Percentiles rank a stretch among this genome's conserved stretches.
These are phyloP conservation scores for Andricus quercusramuli DNA, from an alignment of 2,888 invertebrate species.

Conservation along the genomic window DNA sequence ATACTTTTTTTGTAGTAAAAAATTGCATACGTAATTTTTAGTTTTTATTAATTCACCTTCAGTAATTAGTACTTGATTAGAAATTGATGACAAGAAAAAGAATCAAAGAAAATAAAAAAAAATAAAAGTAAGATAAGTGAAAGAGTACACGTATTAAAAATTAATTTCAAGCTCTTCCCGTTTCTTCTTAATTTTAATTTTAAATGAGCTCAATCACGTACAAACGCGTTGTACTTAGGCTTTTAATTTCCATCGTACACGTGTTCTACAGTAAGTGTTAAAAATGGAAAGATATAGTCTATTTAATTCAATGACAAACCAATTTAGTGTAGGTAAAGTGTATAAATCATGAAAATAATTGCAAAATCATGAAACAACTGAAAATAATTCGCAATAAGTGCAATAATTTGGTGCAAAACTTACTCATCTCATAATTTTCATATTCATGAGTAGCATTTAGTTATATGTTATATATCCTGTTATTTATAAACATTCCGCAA, in stretches of 20 bases:
- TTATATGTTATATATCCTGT: neutral
- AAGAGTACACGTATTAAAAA: conserved; percentile 3
- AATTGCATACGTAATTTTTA: neutral
- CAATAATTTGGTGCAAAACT: conserved; percentile 13
- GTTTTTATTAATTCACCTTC: neutral
- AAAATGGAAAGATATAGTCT: conserved; percentile 25
- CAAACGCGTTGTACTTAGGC: conserved; percentile 33
- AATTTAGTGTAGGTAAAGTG: neutral
- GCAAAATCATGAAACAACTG: neutral
- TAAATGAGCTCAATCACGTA: conserved; percentile 36
- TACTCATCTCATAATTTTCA: conserved; percentile 20
- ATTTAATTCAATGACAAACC: conserved; percentile 7
- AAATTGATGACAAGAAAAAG: neutral
- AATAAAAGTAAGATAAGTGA: neutral
- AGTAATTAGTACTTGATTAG: neutral
- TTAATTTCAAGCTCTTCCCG: conserved; percentile 6
- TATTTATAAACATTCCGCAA: conserved; percentile 8
- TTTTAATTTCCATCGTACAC: neutral
- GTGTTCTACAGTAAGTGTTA: conserved; percentile 26
- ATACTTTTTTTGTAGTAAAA: neutral
- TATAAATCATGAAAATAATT: neutral
- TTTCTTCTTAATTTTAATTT: conserved; percentile 27
- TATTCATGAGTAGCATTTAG: neutral
- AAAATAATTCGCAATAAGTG: neutral
- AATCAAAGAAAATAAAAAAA: conserved; percentile 11